phyloP scores from a whole-genome alignment of 2,113 vertebrate genomes.

The Vidua macroura region DNA sequence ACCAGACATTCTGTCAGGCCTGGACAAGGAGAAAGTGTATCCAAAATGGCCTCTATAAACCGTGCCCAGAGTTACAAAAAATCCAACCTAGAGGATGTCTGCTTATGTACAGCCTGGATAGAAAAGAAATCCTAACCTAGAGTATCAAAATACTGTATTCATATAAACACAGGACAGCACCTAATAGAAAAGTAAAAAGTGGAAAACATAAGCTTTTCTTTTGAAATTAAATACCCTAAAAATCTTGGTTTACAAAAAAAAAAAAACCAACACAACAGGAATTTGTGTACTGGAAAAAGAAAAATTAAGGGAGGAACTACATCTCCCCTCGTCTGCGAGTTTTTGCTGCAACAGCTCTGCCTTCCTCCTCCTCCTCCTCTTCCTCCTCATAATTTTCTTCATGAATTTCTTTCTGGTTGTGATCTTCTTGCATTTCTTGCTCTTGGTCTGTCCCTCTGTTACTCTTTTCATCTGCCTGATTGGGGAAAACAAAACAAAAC shows the following conservation, averaged over 20 bases:
- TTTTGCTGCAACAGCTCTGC: conserved; percentile 71
- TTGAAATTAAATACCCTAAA: conserved; percentile 57
- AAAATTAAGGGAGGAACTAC: conserved; percentile 65
- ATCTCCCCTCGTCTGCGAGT: conserved; percentile 87
- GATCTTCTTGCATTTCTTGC: conserved; percentile 59
- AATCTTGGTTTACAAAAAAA: background rate
- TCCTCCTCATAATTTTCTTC: conserved; percentile 91
- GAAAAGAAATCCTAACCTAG: conserved; percentile 72
- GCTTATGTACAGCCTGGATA: conserved; percentile 57
- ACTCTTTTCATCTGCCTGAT: conserved; percentile 72
- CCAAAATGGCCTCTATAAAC: background rate
- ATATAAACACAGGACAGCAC: conserved; percentile 67
- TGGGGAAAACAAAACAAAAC: background rate
- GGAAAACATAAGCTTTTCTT: conserved; percentile 43
- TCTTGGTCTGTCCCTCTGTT: conserved; percentile 69
- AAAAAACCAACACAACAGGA: background rate
- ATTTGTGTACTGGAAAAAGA: background rate
- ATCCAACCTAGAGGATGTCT: background rate
- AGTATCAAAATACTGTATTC: conserved; percentile 75
- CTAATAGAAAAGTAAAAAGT: conserved; percentile 74
- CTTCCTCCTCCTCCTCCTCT: conserved; percentile 83
- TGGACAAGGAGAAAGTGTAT: background rate
- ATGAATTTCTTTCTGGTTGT: conserved; percentile 68
- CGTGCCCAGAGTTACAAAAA: background rate
- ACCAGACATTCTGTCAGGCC: background rate